phyloP scores from a whole-genome alignment of 2,888 invertebrate species.

The Cistogaster globosa region DNA sequence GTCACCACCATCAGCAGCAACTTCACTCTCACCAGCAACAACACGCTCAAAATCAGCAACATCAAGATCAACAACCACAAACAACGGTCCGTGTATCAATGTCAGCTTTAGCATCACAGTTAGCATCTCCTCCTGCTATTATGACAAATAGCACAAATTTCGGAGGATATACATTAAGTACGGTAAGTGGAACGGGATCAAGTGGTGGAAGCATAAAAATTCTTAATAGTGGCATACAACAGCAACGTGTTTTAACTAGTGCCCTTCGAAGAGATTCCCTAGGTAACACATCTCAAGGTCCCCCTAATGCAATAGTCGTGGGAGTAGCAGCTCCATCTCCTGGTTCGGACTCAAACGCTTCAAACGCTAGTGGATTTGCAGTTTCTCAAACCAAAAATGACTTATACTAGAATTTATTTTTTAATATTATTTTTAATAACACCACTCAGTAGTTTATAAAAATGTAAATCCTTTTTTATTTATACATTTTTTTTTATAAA shows the following conservation, averaged over 20 bases:
- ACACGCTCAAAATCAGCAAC: slow-evolving; percentile 62
- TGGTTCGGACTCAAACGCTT: slow-evolving; percentile 82
- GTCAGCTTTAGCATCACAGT: slow-evolving; percentile 83
- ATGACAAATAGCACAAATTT: slow-evolving; percentile 82
- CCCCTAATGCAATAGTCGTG: slow-evolving; percentile 81
- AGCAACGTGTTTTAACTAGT: slow-evolving; percentile 80
- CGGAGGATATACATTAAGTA: slow-evolving; percentile 77
- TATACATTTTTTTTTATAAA: too few species aligned
- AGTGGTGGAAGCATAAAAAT: slow-evolving; percentile 76
- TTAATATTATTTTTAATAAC: too few species aligned
- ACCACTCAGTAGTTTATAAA: too few species aligned
- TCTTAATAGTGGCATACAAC: slow-evolving; percentile 77
- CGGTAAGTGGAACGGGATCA: slow-evolving; percentile 74
- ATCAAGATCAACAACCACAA: slow-evolving; percentile 72
- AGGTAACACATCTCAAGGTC: slow-evolving; percentile 76
- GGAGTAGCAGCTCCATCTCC: slow-evolving; percentile 83
- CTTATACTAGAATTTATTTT: too few species aligned
- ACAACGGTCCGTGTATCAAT: slow-evolving; percentile 83
- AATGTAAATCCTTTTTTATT: too few species aligned
- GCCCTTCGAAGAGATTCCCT: slow-evolving; percentile 82
- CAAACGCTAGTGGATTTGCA: slow-evolving; percentile 84
- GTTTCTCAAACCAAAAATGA: slow-evolving; percentile 84
- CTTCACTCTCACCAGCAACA: slow-evolving; percentile 72
- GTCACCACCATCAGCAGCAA: slow-evolving; percentile 73
- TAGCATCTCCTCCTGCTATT: slow-evolving; percentile 83